Evolutionary conservation across 2,888 invertebrate genomes (phyloP).

Genomic region (Parnassius smintheus): DNA sequence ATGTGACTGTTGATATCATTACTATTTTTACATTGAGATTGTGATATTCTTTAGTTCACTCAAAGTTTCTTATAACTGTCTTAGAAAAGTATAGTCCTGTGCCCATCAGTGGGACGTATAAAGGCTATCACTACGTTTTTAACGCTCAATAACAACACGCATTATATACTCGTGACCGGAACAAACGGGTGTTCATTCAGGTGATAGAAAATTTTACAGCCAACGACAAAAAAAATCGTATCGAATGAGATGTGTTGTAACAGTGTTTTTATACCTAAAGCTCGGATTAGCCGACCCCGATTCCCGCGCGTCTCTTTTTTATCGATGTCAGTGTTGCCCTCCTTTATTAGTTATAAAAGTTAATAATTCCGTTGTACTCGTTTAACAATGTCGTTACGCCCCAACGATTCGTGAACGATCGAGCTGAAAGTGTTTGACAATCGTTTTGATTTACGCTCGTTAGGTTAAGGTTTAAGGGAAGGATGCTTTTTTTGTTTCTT

Average conservation of each 20-base stretch:
- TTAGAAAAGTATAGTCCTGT: no score
- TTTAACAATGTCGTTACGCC: conserved; percentile 12
- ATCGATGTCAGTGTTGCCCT: conserved; percentile 20
- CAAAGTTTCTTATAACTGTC: no score
- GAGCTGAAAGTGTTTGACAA: conserved; percentile 4
- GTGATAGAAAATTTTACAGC: conserved; percentile 3
- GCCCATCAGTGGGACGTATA: no score
- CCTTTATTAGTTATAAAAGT: conserved; percentile 25
- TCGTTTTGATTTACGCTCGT: conserved; percentile 4
- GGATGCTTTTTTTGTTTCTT: background rate
- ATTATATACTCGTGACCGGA: conserved; percentile 16
- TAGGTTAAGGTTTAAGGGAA: background rate
- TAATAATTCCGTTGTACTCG: conserved; percentile 26
- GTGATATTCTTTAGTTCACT: no score
- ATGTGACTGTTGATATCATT: no score
- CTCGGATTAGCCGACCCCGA: conserved; percentile 24
- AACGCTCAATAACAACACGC: conserved; percentile 6
- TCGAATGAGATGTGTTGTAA: conserved; percentile 16
- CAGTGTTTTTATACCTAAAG: conserved; percentile 22
- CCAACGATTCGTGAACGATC: conserved; percentile 7
- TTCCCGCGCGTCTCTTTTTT: conserved; percentile 20
- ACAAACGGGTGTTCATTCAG: conserved; percentile 15
- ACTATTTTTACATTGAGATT: no score
- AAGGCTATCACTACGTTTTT: background rate
- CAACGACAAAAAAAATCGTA: conserved; percentile 13